Conservation (phyloP, 2,888 invertebrate species). For the Acrocera orbiculus region DNA sequence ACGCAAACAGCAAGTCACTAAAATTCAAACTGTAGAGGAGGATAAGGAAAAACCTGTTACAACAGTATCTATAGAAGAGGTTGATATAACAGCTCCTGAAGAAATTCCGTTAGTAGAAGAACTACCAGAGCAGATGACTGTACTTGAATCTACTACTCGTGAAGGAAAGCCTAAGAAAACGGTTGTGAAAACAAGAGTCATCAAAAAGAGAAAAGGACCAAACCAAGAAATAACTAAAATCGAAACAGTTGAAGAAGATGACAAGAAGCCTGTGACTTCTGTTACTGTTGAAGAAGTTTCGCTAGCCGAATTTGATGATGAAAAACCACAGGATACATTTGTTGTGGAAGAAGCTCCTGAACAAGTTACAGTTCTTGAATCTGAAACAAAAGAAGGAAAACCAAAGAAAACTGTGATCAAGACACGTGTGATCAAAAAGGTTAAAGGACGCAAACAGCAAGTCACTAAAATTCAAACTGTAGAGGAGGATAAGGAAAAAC, state of each 20-base stretch:
- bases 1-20: slow-evolving; percentile 20
- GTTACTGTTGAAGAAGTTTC: slow-evolving; percentile 17
- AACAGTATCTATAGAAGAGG: slow-evolving; percentile 16
- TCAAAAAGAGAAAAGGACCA: slow-evolving; percentile 17
- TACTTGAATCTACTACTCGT: slow-evolving; percentile 21
- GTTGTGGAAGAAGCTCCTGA: slow-evolving; percentile 12
- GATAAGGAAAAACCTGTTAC: slow-evolving; percentile 24
- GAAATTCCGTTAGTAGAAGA: slow-evolving; percentile 15
- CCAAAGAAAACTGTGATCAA: slow-evolving; percentile 18
- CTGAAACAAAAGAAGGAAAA: slow-evolving; percentile 5
- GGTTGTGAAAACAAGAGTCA: slow-evolving; percentile 7
- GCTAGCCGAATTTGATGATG: slow-evolving; percentile 11
- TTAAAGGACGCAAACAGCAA: slow-evolving; percentile 18
- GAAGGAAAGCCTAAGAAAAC: slow-evolving; percentile 15
- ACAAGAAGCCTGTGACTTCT: slow-evolving; percentile 20
- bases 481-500: too few species aligned
- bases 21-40: slow-evolving; percentile 20
- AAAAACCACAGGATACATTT: slow-evolving; percentile 7
- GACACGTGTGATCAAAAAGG: slow-evolving; percentile 22
- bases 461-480: too few species aligned
- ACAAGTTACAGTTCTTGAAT: slow-evolving; percentile 6
- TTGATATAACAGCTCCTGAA: slow-evolving; percentile 7
- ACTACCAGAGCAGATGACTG: slow-evolving; percentile 16
- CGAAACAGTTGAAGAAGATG: slow-evolving; percentile 16
- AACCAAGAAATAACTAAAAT: slow-evolving; percentile 28